Evolutionary conservation across 1,140 invertebrate genomes (phyloP).

Genomic region (Babylonia areolata): DNA sequence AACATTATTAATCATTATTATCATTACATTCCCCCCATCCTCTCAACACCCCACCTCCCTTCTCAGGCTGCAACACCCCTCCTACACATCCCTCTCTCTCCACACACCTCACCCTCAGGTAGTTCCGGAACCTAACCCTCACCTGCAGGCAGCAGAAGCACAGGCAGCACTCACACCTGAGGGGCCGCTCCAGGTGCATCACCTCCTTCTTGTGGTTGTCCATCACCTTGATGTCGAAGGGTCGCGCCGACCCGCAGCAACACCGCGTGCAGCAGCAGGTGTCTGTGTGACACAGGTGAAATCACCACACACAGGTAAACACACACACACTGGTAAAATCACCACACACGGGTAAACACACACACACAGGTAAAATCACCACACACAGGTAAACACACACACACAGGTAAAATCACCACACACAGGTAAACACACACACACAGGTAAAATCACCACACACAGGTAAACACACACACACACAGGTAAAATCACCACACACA

Average conservation of each 20-base stretch:
- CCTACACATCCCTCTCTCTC: neutral
- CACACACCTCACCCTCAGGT: neutral
- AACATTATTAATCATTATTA: no score
- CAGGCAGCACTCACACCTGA: constrained; percentile 86
- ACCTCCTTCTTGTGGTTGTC: constrained; percentile 88
- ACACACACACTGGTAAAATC: no score
- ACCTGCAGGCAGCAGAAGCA: constrained; percentile 92
- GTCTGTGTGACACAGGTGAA: neutral
- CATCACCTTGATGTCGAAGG: constrained; percentile 91
- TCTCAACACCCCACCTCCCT: neutral
- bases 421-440: no score
- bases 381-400: no score
- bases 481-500: no score
- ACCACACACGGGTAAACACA: no score
- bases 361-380: no score
- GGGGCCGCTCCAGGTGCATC: constrained; percentile 84
- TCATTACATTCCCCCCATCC: no score
- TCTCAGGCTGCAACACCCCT: neutral
- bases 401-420: no score
- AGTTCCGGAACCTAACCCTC: neutral
- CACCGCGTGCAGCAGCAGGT: constrained; percentile 85
- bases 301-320: no score
- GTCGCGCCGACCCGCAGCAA: constrained; percentile 85
- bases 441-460: no score
- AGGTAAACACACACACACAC: no score